A percentile compares a stretch with the other conserved stretches of the same genome.
Conservation (phyloP, 2,797 vertebrate species). For the Mallotus villosus region DNA sequence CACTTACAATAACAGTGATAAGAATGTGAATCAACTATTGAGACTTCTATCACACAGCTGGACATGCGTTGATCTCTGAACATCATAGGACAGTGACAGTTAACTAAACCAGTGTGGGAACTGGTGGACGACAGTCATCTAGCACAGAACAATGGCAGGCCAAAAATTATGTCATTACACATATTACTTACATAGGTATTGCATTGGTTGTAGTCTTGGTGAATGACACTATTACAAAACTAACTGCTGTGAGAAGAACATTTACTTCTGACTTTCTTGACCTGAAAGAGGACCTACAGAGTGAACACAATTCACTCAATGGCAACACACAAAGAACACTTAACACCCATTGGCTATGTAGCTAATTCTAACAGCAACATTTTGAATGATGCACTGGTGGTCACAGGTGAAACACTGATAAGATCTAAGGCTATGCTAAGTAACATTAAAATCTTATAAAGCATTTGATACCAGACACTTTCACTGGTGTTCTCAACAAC, state of each 20-base stretch:
- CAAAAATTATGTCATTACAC: slow-evolving; percentile 52
- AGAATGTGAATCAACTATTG: slow-evolving; percentile 36
- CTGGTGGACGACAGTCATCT: slow-evolving; percentile 57
- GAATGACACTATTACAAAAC: slow-evolving; percentile 43
- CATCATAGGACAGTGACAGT: slow-evolving; percentile 36
- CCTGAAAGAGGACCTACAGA: slow-evolving; percentile 34
- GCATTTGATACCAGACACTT: slow-evolving; percentile 63
- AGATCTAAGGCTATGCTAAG: slow-evolving; percentile 73
- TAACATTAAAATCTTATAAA: slow-evolving; percentile 69
- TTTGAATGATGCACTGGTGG: slow-evolving; percentile 67
- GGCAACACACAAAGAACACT: slow-evolving; percentile 60
- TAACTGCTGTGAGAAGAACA: slow-evolving; percentile 33
- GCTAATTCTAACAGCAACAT: slow-evolving; percentile 63
- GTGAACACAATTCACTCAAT: slow-evolving; percentile 62
- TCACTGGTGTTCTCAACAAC: slow-evolving; percentile 65
- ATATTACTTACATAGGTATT: slow-evolving; percentile 71
- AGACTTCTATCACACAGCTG: slow-evolving; percentile 42
- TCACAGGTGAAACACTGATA: slow-evolving; percentile 71
- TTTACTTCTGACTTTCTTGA: slow-evolving; percentile 29
- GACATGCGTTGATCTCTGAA: slow-evolving; percentile 51
- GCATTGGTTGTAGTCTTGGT: slow-evolving; percentile 59
- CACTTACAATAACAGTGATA: slow-evolving; percentile 71
- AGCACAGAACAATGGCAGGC: slow-evolving; percentile 56
- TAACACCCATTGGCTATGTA: slow-evolving; percentile 63
- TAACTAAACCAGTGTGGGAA: slow-evolving; percentile 35